Conservation (phyloP, 92 coral and sea anemone genomes). For the Paragorgia papillata region DNA sequence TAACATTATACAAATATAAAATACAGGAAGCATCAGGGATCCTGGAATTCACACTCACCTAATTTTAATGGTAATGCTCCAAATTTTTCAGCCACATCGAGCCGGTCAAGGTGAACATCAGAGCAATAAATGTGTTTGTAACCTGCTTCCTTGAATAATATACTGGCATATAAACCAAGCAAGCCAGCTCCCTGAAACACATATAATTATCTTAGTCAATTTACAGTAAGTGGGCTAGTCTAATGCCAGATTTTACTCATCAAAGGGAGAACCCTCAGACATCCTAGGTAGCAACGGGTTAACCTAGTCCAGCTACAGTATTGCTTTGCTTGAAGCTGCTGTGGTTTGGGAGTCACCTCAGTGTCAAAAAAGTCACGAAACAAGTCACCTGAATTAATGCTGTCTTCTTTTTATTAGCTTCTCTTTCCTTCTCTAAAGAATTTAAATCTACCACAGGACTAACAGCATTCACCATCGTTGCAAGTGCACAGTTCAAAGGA, state of each 20-base stretch:
- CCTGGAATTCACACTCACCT: constrained; percentile 64
- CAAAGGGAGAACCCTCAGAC: too few relatives aligned
- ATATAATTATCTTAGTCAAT: not conserved
- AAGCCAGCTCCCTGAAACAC: constrained; percentile 83
- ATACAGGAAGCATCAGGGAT: too few relatives aligned
- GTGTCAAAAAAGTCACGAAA: too few relatives aligned
- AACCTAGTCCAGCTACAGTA: too few relatives aligned
- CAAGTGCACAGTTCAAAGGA: constrained; percentile 91
- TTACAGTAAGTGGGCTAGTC: too few relatives aligned
- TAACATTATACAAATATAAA: too few relatives aligned
- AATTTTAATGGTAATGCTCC: constrained; percentile 75
- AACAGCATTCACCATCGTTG: constrained; percentile 90
- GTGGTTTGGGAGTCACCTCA: too few relatives aligned
- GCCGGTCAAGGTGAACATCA: constrained; percentile 73
- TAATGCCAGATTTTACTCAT: too few relatives aligned
- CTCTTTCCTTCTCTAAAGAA: constrained; percentile 51
- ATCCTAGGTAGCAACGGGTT: too few relatives aligned
- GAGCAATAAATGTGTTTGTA: constrained; percentile 78
- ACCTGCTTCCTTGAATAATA: constrained; percentile 83
- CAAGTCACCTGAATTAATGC: constrained; percentile 82
- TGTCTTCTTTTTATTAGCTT: constrained; percentile 50
- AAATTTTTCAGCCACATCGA: constrained; percentile 73
- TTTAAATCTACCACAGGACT: constrained; percentile 41
- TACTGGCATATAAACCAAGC: constrained; percentile 90
- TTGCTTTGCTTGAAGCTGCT: too few relatives aligned